Percentiles rank a stretch among this genome's conserved stretches.
Evolutionary conservation across 2,113 vertebrate genomes (phyloP).

Genomic region (Psilopogon haemacephalus): DNA sequence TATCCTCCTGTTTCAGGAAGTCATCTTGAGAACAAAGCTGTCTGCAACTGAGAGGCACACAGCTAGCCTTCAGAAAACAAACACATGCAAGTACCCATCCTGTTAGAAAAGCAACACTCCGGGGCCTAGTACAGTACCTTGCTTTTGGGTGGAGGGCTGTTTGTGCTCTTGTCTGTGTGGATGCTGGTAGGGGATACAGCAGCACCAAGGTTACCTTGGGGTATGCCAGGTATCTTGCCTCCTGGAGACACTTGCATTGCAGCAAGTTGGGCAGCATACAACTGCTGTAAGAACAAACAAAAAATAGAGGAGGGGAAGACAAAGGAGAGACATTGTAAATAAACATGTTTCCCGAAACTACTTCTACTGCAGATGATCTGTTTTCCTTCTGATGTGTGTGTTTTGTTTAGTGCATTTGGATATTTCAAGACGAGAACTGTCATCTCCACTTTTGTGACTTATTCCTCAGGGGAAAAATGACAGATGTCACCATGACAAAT

Average conservation of each 20-base stretch:
- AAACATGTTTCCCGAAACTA: constrained; percentile 72
- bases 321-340: constrained; percentile 65
- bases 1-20: neutral
- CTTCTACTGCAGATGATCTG: neutral
- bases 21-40: neutral
- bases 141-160: constrained; percentile 88
- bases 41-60: neutral
- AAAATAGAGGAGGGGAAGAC: neutral
- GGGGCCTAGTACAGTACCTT: constrained; percentile 88
- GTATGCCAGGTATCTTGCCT: constrained; percentile 90
- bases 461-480: constrained; percentile 69
- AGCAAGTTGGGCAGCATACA: constrained; percentile 96
- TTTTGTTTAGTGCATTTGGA: constrained; percentile 59
- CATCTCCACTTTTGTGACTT: constrained; percentile 46
- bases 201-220: constrained; percentile 87
- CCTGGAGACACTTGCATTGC: constrained; percentile 98
- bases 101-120: neutral
- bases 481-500: constrained; percentile 72
- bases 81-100: neutral
- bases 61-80: neutral
- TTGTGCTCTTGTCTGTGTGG: constrained; percentile 92
- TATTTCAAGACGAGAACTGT: constrained; percentile 48
- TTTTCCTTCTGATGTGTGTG: constrained; percentile 37
- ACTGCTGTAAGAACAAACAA: constrained; percentile 81
- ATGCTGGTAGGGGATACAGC: constrained; percentile 92